A percentile compares a stretch with the other conserved stretches of the same genome.
Evolutionary conservation across 2,888 invertebrate genomes (phyloP).

Genomic region (Pachydiplax longipennis): DNA sequence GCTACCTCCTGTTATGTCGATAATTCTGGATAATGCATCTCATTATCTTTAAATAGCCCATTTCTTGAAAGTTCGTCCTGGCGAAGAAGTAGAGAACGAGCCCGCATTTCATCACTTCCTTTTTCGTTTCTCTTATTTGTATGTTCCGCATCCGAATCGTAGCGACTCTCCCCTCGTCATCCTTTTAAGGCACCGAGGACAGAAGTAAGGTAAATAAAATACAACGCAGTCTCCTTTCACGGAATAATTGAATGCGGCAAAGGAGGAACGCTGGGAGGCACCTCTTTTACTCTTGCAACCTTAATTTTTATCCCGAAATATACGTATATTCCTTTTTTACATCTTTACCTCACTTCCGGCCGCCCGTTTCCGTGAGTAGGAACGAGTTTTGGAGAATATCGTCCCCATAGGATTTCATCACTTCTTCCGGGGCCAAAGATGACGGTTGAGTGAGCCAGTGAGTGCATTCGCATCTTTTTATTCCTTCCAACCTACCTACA

Average conservation of each 20-base stretch:
- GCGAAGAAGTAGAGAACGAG: too few relatives aligned
- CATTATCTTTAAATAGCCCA: background rate
- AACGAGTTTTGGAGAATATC: too few relatives aligned
- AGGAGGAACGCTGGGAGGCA: background rate
- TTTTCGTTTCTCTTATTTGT: background rate
- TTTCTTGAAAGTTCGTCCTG: too few relatives aligned
- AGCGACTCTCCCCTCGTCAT: too few relatives aligned
- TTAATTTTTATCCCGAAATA: background rate
- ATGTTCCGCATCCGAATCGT: too few relatives aligned
- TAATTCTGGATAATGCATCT: background rate
- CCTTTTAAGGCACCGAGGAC: background rate
- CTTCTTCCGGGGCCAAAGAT: background rate
- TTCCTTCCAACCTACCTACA: too few relatives aligned
- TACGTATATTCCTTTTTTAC: too few relatives aligned
- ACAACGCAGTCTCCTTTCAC: background rate
- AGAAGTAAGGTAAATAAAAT: background rate
- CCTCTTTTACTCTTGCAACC: background rate
- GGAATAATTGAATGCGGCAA: background rate
- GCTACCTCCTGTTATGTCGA: too few relatives aligned
- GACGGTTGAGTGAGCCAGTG: background rate
- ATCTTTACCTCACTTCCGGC: too few relatives aligned
- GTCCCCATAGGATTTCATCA: too few relatives aligned
- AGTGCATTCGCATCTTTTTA: background rate
- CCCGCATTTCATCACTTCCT: background rate
- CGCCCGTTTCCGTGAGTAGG: too few relatives aligned